These are phyloP conservation scores for Epinotia brunnichana DNA, from an alignment of 2,888 invertebrate species.

Conservation along the genomic window DNA sequence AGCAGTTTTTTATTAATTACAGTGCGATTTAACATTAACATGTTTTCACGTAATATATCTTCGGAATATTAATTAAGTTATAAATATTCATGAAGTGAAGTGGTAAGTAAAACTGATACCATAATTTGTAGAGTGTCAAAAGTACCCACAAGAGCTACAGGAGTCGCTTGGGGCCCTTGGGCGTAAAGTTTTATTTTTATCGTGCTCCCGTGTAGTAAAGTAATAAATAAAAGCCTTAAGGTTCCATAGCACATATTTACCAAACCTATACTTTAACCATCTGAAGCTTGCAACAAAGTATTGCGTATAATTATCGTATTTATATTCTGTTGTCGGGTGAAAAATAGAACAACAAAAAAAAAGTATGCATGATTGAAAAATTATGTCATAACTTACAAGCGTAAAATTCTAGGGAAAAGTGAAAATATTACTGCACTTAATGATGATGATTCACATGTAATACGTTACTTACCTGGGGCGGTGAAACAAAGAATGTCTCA, in stretches of 20 bases:
- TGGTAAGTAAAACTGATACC: slow-evolving; percentile 20
- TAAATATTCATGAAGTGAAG: slow-evolving; percentile 35
- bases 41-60: slow-evolving; percentile 24
- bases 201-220: not conserved
- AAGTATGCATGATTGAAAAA: too few species aligned
- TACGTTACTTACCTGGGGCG: too few species aligned
- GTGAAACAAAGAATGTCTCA: too few species aligned
- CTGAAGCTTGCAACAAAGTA: slow-evolving; percentile 6
- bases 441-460: too few species aligned
- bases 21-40: slow-evolving; percentile 11
- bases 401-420: too few species aligned
- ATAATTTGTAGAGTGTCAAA: slow-evolving; percentile 31
- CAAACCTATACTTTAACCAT: not conserved
- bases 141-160: not conserved
- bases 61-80: slow-evolving; percentile 13
- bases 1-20: slow-evolving; percentile 9
- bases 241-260: not conserved
- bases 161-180: slow-evolving; percentile 7
- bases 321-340: not conserved
- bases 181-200: slow-evolving; percentile 6
- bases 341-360: too few species aligned
- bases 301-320: too few species aligned
- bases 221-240: not conserved
- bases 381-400: too few species aligned
- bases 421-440: too few species aligned